phyloP scores from a whole-genome alignment of 92 coral and sea anemone species.

The Scolanthus callimorphus region DNA sequence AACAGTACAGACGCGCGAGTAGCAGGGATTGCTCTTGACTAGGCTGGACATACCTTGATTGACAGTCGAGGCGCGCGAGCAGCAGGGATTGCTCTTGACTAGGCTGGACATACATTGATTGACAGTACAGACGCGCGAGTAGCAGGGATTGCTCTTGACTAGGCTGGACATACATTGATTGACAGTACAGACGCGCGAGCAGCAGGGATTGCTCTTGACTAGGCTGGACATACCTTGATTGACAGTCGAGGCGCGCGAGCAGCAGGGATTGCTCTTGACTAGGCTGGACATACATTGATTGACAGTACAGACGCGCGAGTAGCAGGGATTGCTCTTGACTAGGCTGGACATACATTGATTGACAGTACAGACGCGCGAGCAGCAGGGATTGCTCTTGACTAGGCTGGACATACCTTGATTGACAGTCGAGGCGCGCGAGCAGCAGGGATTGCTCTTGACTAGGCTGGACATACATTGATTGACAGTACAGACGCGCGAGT shows the following conservation, averaged over 20 bases:
- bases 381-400: conserved; percentile 37
- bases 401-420: conserved; percentile 46
- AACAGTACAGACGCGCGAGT: conserved; percentile 46
- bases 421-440: conserved; percentile 43
- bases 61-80: conserved; percentile 43
- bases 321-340: conserved; percentile 37
- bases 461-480: conserved; percentile 46
- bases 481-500: conserved; percentile 45
- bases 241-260: conserved; percentile 43
- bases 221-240: conserved; percentile 46
- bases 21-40: conserved; percentile 37
- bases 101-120: conserved; percentile 46
- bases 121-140: conserved; percentile 45
- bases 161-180: conserved; percentile 46
- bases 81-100: conserved; percentile 37
- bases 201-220: conserved; percentile 37
- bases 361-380: conserved; percentile 45
- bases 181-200: conserved; percentile 45
- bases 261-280: conserved; percentile 37
- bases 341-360: conserved; percentile 46
- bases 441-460: conserved; percentile 37
- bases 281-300: conserved; percentile 46
- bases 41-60: conserved; percentile 46
- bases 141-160: conserved; percentile 37
- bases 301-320: conserved; percentile 45